Base-by-base conservation (phyloP, 1,140 invertebrate species). In the Rhopalosiphum maidis region DNA sequence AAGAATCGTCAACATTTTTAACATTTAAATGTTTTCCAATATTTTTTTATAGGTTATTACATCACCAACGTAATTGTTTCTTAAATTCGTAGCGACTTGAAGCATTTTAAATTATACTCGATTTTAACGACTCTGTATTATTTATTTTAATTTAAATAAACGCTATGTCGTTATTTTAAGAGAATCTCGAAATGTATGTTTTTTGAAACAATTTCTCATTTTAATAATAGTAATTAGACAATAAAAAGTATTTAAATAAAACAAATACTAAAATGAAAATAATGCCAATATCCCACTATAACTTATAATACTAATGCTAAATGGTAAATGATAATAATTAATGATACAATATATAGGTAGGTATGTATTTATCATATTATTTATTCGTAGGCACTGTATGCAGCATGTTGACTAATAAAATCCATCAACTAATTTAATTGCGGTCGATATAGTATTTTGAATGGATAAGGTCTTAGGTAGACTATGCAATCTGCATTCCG, bases 121-220 rank as follows among this genome's bases (percentile, higher is more conserved):
- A 46, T 43, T 85, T 22, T 5, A 18, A 68, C 30, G n/a, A 77
- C 68, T 35, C n/a, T 83, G 83, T 43, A 86, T 86, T 30, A 86
- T 86, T 86, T 86, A 37, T 89, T 54, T 54, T 9, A 37, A 51
- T 89, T 89, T 30, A 89, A 89, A 6, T 60, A 22, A 23, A 55
- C 30, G n/a, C 54, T 43, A 11, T 1, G 41, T 25, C 30, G n/a
- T 37, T 43, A 11, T 1, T 41, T 25, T 90, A 60, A 41, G 46
- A 55, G 2, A 60, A 90, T 90, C 54, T 25, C 22, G 25, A 11
- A 60, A 7, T 22, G 41, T 55, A 9, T 35, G 23, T 60, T 43
- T 90, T 90, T 60, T 23, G 18, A 90, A 60, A 90, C 23, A 90
- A 60, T 43, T 60, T 90, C 88, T 60, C 4, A 60, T 90, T 2